Evolutionary conservation across 1,140 invertebrate genomes (phyloP).

Genomic region (Belonocnema kinseyi): DNA sequence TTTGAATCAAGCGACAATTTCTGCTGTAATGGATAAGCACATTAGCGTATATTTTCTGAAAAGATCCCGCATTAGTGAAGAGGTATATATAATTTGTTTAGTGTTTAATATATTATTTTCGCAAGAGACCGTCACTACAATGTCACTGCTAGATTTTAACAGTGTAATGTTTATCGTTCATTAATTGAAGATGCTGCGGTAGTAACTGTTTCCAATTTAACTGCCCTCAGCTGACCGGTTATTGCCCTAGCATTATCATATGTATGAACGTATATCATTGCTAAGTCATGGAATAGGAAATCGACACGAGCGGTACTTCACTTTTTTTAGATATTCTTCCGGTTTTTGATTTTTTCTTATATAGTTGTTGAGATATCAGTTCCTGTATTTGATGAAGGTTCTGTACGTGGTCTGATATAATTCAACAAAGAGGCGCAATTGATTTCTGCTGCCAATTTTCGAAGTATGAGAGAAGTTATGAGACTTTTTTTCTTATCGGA

Average conservation of each 20-base stretch:
- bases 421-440: too few species aligned
- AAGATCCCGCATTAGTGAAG: too few species aligned
- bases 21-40: neutral
- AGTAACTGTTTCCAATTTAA: conserved; percentile 6
- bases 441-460: too few species aligned
- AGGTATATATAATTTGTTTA: too few species aligned
- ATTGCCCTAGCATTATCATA: conserved; percentile 13
- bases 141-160: neutral
- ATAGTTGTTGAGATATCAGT: too few species aligned
- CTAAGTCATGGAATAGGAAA: conserved; percentile 10
- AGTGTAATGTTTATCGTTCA: neutral
- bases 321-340: neutral
- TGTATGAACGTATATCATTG: conserved; percentile 6
- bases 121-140: neutral
- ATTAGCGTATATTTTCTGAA: too few species aligned
- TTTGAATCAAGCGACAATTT: neutral
- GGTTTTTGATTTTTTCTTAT: neutral
- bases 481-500: too few species aligned
- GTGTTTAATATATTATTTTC: neutral
- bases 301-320: neutral
- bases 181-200: neutral
- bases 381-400: too few species aligned
- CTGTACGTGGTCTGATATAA: too few species aligned
- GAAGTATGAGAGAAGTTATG: too few species aligned
- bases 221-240: neutral